Evolutionary conservation across 2,888 invertebrate species (phyloP), one percentile per base, ranked within the genome.

Genomic region (Sarcophaga variegata): DNA sequence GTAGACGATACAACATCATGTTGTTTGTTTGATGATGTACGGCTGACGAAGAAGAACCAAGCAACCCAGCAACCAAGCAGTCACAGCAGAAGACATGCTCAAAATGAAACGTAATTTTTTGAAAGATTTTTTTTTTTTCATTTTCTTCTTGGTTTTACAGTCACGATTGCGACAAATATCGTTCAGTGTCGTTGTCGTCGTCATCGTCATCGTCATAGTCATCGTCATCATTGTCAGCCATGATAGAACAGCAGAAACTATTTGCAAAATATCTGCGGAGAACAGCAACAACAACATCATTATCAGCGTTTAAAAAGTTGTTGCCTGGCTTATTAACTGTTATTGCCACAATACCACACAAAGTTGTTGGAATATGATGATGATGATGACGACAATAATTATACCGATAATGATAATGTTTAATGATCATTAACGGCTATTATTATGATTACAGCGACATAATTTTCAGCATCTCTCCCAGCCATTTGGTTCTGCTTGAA

Each of bases 111-210:
- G 76, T 87, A 87, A 76, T 81, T 76, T 79, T 45, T 60, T 14
- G 14, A 54, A 54, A 54, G 17, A 54, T 54, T 14, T 84, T 37
- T 0, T 54, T 14, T 84, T 37, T 6, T 6, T 37, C 6, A 0
- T 2, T 37, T 37, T 6, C 10, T 37, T 10, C 37, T 37, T 37
- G 37, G 37, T 37, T 79, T 79, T 69, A 75, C 71, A 84, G 87
- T 87, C 87, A 84, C 87, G 87, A 87, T 81, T 85, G 87, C 81
- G 84, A 82, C 84, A 87, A 87, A 84, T 84, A 82, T 82, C 76
- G 81, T 82, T 84, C 84, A 80, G 84, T 84, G 78, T 82, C 75
- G 75, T 87, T 64, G 27, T 69, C 83, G 27, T 74, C 49, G n/a
- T 74, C 60, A 54, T 77, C 69, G 54, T 25, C 80, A 74, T 45